Conservation (phyloP, 2,113 vertebrate species). For the Ibidorhyncha struthersii region DNA sequence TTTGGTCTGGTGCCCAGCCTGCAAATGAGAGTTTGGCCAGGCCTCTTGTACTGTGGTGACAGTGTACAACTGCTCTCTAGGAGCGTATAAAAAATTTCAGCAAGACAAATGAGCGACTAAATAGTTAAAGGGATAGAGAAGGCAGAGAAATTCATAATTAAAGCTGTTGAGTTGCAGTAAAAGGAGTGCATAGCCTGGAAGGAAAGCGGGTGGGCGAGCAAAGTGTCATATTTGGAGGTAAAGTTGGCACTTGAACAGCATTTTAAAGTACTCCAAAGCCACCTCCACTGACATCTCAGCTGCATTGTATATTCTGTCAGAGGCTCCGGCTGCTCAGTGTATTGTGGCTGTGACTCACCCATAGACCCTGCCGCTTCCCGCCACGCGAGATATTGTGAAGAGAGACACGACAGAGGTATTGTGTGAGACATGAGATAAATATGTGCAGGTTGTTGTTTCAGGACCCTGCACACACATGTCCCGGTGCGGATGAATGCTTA, state of each 20-base stretch:
- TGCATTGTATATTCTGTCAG: constrained; percentile 32
- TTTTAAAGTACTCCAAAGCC: constrained; percentile 36
- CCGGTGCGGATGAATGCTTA: too few relatives aligned
- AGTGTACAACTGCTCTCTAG: neutral
- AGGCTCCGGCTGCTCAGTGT: neutral
- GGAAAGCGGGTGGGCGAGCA: neutral
- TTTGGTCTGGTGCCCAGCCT: neutral
- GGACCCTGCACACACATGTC: neutral
- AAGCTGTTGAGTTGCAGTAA: neutral
- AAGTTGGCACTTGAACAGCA: constrained; percentile 20
- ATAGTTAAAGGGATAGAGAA: neutral
- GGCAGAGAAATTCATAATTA: constrained; percentile 33
- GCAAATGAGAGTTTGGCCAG: neutral
- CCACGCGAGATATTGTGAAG: neutral
- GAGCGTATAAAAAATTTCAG: neutral
- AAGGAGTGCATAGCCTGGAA: neutral
- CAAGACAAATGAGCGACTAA: neutral
- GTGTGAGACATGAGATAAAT: neutral
- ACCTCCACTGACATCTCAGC: constrained; percentile 50
- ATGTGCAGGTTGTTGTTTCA: neutral
- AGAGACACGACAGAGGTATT: neutral
- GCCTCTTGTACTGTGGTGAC: neutral
- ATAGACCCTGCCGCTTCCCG: constrained; percentile 11
- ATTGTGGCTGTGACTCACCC: constrained; percentile 49
- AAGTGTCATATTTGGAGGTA: constrained; percentile 18